A percentile compares a stretch with the other conserved stretches of the same genome.
These are phyloP conservation scores for Cremastinae sp. DNA, from an alignment of 2,888 invertebrate genomes.

Conservation along the genomic window DNA sequence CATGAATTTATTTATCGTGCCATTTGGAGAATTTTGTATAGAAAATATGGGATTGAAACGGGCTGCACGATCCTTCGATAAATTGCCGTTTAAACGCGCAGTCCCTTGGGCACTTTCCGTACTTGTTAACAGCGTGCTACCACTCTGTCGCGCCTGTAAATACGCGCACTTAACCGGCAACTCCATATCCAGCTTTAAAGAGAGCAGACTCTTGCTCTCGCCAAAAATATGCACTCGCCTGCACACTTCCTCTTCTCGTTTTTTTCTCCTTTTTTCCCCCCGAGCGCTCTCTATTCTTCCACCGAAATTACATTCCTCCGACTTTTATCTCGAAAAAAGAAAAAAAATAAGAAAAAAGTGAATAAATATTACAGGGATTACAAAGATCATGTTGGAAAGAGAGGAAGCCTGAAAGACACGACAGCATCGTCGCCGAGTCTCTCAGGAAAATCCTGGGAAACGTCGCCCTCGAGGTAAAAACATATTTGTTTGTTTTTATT, in stretches of 20 bases:
- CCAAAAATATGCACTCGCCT: conserved; percentile 60
- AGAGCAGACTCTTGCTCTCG: not conserved
- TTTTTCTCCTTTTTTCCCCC: too few species aligned
- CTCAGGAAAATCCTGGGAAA: conserved; percentile 80
- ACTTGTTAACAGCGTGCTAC: conserved; percentile 61
- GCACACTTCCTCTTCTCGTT: too few species aligned
- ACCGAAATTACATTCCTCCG: not conserved
- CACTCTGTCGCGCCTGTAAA: conserved; percentile 46
- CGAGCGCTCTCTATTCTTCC: too few species aligned
- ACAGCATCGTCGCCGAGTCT: conserved; percentile 91
- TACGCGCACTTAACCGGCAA: conserved; percentile 43
- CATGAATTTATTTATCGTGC: conserved; percentile 50
- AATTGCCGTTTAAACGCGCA: conserved; percentile 49
- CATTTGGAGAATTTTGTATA: conserved; percentile 46
- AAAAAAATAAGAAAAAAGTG: not conserved
- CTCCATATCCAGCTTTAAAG: conserved; percentile 20
- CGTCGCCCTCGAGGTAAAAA: conserved; percentile 69
- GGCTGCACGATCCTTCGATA: conserved; percentile 56
- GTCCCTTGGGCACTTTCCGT: conserved; percentile 38
- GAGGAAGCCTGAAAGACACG: conserved; percentile 83
- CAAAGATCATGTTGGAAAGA: conserved; percentile 92
- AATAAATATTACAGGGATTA: conserved; percentile 85
- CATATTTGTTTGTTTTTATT: not conserved
- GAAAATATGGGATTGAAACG: conserved; percentile 59
- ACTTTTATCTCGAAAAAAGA: not conserved